Conservation (phyloP, 2,888 invertebrate species). For the Fragum sueziense region DNA sequence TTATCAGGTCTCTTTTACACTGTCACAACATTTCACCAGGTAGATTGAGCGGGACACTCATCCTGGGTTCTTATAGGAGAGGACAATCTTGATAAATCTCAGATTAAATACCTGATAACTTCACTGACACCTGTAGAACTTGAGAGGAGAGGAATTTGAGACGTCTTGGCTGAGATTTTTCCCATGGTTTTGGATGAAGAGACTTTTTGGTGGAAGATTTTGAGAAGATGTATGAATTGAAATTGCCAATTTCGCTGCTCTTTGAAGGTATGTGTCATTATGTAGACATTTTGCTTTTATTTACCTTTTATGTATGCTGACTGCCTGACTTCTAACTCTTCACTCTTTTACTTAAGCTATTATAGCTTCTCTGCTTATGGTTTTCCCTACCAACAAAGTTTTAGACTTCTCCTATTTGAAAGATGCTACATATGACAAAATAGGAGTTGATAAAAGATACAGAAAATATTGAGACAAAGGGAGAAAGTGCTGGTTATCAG, state of each 20-base stretch:
- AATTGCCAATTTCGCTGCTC: not conserved
- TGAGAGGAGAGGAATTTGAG: too few species aligned
- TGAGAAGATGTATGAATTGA: not conserved
- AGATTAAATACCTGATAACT: conserved; percentile 5
- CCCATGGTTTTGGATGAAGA: not conserved
- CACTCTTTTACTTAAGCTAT: not conserved
- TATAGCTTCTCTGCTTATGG: too few species aligned
- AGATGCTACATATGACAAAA: too few species aligned
- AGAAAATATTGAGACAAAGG: too few species aligned
- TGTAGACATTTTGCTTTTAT: not conserved
- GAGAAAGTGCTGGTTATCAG: too few species aligned
- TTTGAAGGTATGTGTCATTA: not conserved
- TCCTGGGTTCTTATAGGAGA: conserved; percentile 5
- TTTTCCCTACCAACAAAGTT: too few species aligned
- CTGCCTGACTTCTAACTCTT: not conserved
- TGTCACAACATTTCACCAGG: conserved; percentile 35
- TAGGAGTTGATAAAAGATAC: too few species aligned
- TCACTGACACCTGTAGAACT: not conserved
- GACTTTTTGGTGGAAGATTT: not conserved
- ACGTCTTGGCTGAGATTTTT: conserved; percentile 1
- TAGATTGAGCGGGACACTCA: conserved; percentile 9
- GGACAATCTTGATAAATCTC: conserved; percentile 4
- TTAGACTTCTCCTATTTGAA: too few species aligned
- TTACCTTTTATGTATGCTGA: not conserved
- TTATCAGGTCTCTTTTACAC: conserved; percentile 20